Conservation (phyloP, 2,113 vertebrate genomes). For the Mustelus asterias region DNA sequence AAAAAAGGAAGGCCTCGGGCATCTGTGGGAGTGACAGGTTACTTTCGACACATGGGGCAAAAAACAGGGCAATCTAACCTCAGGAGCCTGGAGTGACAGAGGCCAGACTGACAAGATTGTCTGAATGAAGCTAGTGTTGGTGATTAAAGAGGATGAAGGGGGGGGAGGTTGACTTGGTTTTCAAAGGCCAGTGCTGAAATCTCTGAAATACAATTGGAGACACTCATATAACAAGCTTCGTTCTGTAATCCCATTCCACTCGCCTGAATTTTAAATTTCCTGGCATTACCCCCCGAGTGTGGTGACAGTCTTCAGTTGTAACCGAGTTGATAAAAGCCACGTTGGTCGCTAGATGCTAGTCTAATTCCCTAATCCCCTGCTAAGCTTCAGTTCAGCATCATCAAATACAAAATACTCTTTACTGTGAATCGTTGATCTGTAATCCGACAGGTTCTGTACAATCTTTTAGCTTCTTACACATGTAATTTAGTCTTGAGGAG, state of each 20-base stretch:
- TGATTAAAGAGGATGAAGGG: slow-evolving; percentile 39
- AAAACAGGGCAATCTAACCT: background rate
- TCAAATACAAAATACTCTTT: background rate
- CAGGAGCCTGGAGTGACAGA: background rate
- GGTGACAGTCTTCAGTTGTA: background rate
- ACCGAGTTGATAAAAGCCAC: background rate
- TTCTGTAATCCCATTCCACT: slow-evolving; percentile 43
- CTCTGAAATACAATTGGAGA: slow-evolving; percentile 42
- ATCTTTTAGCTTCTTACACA: background rate
- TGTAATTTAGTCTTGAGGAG: background rate
- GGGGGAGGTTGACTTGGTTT: slow-evolving; percentile 41
- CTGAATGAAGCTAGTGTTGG: slow-evolving; percentile 50
- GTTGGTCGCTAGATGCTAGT: background rate
- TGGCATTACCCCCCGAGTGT: slow-evolving; percentile 41
- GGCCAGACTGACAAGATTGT: slow-evolving; percentile 28
- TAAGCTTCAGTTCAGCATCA: background rate
- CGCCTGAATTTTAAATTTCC: slow-evolving; percentile 42
- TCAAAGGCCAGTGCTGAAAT: slow-evolving; percentile 11
- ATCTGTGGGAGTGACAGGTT: background rate
- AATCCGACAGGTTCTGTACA: background rate
- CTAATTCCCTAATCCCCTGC: slow-evolving; percentile 9
- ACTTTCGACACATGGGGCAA: background rate
- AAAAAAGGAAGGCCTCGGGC: background rate
- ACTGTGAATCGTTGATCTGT: background rate
- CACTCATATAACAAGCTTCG: slow-evolving; percentile 48